Base-by-base conservation (phyloP, 2,797 vertebrate genomes). In the Saxicola maurus region DNA sequence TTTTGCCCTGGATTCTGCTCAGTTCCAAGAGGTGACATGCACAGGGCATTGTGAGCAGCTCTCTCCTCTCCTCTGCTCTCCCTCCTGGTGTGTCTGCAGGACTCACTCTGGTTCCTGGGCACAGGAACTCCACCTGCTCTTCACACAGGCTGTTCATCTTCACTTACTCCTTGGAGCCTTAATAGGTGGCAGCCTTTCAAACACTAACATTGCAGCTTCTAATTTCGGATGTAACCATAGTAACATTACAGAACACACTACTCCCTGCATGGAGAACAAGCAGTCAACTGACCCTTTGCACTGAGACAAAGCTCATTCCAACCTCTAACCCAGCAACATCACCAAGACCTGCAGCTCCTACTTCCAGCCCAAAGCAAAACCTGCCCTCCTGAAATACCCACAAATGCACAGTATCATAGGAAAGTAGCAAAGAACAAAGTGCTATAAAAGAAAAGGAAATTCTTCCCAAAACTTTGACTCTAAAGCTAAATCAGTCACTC, bases 161-260 rank as follows among this genome's bases (percentile, higher is more conserved):
- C 62, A 62, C 46, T 51, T 37, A 86, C 64, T 83, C 68, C 64
- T 65, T 3, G 52, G 31, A 53, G 73, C 49, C 52, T 69, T 86
- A 72, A 80, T 52, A 86, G 87, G 90, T 53, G 69, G 82, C 85
- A 93, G 85, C 77, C 71, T 91, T 87, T 95, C 80, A 81, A 93
- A 78, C 51, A 65, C 77, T 28, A 87, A 78, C 80, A 60, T 2
- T 38, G 66, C 85, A 86, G 66, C 79, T 89, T 83, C 92, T 91
- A 94, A 91, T 93, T 92, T 75, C 17, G 53, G 80, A 69, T 46
- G 92, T 91, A 94, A 91, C 92, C 87, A 92, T 94, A 91, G 93
- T 55, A 94, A 95, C 91, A 66, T 69, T 33, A 87, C 69, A 90
- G 91, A 67, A 89, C 79, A 91, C 52, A 72, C 40, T 83, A 87